phyloP scores from a whole-genome alignment of 2,113 vertebrate genomes.

The Cochlearius cochlearius region DNA sequence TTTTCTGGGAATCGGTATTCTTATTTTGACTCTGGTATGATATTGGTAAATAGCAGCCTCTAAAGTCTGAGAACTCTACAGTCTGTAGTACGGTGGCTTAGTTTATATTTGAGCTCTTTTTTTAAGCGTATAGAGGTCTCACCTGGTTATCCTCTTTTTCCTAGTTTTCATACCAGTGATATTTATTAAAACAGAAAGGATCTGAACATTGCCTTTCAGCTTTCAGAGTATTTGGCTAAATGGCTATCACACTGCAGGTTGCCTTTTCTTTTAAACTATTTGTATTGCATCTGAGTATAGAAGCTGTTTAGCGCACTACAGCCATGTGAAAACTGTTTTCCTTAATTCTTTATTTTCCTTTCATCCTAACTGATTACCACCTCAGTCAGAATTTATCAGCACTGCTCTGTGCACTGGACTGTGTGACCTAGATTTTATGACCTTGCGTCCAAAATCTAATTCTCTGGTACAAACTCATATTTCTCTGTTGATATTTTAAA shows the following conservation, averaged over 20 bases:
- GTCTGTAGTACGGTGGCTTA: background rate
- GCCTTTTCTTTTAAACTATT: background rate
- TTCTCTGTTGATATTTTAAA: constrained; percentile 56
- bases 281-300: background rate
- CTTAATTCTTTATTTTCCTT: constrained; percentile 43
- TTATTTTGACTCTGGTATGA: background rate
- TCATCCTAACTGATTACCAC: constrained; percentile 33
- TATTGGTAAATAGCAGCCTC: background rate
- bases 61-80: background rate
- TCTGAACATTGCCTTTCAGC: background rate
- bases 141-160: background rate
- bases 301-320: background rate
- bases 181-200: constrained; percentile 13
- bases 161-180: background rate
- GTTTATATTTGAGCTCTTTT: background rate
- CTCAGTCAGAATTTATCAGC: constrained; percentile 51
- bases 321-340: background rate
- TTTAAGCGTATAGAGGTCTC: background rate
- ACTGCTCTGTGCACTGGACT: constrained; percentile 37
- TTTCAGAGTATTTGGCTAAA: constrained; percentile 6
- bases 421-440: constrained; percentile 59
- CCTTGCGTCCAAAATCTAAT: constrained; percentile 17
- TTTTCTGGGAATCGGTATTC: background rate
- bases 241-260: background rate
- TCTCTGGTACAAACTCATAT: constrained; percentile 51